These are phyloP conservation scores for Brachymystax lenok DNA, from an alignment of 2,797 vertebrate genomes.

Conservation along the genomic window DNA sequence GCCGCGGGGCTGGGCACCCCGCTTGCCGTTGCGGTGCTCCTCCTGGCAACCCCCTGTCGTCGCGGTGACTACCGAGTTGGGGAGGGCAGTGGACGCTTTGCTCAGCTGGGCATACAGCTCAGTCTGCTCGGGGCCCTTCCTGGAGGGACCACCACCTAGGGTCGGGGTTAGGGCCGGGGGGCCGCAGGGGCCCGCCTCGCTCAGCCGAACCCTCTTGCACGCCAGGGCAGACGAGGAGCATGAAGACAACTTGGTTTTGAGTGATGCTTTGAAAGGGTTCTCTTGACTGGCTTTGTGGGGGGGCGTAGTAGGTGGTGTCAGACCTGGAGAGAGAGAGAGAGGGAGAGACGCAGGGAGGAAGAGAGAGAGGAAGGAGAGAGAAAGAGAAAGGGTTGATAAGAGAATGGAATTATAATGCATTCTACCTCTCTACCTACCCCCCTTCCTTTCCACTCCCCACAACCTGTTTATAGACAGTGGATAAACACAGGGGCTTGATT, in stretches of 20 bases:
- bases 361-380: background rate
- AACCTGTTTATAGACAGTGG: conserved; percentile 69
- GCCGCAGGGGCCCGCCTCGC: conserved; percentile 80
- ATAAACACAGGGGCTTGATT: conserved; percentile 65
- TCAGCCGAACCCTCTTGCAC: conserved; percentile 89
- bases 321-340: conserved; percentile 76
- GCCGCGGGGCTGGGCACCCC: conserved; percentile 83
- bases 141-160: conserved; percentile 80
- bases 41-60: conserved; percentile 72
- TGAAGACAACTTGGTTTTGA: conserved; percentile 94
- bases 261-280: conserved; percentile 97
- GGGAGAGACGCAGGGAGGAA: conserved; percentile 36
- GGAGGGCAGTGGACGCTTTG: conserved; percentile 84
- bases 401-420: conserved; percentile 57
- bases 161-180: conserved; percentile 71
- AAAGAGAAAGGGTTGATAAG: conserved; percentile 4
- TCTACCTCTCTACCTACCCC: conserved; percentile 39
- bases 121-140: conserved; percentile 91
- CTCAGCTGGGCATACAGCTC: conserved; percentile 94
- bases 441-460: conserved; percentile 20
- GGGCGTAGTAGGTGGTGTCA: conserved; percentile 99
- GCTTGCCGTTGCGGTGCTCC: conserved; percentile 84
- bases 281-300: conserved; percentile 99
- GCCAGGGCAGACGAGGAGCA: conserved; percentile 90
- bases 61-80: conserved; percentile 61